Conservation (phyloP, 1,140 invertebrate genomes). For the Ips nitidus region DNA sequence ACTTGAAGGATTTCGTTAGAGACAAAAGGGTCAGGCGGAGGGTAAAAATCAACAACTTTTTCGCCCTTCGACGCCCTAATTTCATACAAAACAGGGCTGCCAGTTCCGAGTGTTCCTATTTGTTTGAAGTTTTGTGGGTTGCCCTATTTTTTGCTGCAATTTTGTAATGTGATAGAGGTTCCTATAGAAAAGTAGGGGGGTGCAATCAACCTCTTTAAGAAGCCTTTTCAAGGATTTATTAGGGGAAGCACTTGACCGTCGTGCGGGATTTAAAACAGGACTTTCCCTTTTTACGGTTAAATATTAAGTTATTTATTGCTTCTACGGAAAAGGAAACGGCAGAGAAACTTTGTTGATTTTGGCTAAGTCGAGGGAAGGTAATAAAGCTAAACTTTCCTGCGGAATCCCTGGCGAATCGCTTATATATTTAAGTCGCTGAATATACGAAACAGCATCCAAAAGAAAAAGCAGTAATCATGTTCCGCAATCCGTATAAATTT, state of each 20-base stretch:
- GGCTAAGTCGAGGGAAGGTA: not conserved
- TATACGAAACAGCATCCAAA: conserved; percentile 7
- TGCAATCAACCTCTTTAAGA: no score
- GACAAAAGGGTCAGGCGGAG: conserved; percentile 12
- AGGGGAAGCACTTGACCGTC: not conserved
- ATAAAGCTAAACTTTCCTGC: conserved; percentile 1
- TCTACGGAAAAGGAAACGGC: not conserved
- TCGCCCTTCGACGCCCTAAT: conserved; percentile 9
- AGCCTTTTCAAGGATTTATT: not conserved
- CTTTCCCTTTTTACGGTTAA: not conserved
- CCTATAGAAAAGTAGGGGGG: no score
- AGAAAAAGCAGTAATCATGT: not conserved
- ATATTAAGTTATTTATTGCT: conserved; percentile 7
- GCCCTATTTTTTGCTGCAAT: no score
- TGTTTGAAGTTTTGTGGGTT: no score
- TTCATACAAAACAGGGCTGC: conserved; percentile 7
- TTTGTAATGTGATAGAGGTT: no score
- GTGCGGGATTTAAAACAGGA: not conserved
- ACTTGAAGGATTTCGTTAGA: conserved; percentile 8
- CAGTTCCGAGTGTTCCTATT: not conserved
- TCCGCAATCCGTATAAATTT: conserved; percentile 11
- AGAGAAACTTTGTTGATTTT: conserved; percentile 1
- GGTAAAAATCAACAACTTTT: conserved; percentile 23
- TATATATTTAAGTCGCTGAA: conserved; percentile 13
- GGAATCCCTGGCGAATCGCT: not conserved